Evolutionary conservation across 1,140 invertebrate genomes (phyloP).

Genomic region (Leptoteleia sp.): DNA sequence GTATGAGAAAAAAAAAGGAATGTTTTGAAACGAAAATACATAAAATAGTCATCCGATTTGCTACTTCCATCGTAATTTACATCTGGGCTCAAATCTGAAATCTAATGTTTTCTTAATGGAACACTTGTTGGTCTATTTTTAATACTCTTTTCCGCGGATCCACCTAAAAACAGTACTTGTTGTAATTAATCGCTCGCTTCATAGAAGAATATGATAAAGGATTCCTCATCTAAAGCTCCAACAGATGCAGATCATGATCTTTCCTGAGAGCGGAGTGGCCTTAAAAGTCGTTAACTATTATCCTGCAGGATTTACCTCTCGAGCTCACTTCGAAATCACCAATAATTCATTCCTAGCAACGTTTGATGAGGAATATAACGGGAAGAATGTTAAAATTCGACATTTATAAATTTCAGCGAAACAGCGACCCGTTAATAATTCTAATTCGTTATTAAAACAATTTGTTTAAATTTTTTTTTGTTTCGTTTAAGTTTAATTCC

Average conservation of each 20-base stretch:
- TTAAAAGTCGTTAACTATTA: conserved; percentile 32
- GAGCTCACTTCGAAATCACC: conserved; percentile 26
- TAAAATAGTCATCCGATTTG: neutral
- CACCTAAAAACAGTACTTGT: conserved; percentile 18
- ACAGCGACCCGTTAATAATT: too few relatives aligned
- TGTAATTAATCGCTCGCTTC: conserved; percentile 21
- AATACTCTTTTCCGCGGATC: conserved; percentile 13
- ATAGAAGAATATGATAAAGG: conserved; percentile 29
- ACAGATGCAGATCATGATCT: conserved; percentile 35
- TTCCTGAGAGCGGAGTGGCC: conserved; percentile 25
- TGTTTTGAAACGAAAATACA: neutral
- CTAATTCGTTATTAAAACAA: too few relatives aligned
- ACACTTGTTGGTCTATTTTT: conserved; percentile 26
- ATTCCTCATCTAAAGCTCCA: conserved; percentile 15
- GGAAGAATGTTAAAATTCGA: too few relatives aligned
- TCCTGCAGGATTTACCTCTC: conserved; percentile 14
- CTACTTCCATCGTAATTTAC: conserved; percentile 8
- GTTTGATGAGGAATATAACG: too few relatives aligned
- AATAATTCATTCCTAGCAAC: too few relatives aligned
- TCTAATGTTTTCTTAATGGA: conserved; percentile 12
- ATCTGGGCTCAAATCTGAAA: conserved; percentile 11
- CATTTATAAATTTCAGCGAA: too few relatives aligned
- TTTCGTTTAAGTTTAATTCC: too few relatives aligned
- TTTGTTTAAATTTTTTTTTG: too few relatives aligned
- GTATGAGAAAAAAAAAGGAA: too few relatives aligned